Base-by-base conservation (phyloP, 1,140 invertebrate species). In the Laupala kohalensis region DNA sequence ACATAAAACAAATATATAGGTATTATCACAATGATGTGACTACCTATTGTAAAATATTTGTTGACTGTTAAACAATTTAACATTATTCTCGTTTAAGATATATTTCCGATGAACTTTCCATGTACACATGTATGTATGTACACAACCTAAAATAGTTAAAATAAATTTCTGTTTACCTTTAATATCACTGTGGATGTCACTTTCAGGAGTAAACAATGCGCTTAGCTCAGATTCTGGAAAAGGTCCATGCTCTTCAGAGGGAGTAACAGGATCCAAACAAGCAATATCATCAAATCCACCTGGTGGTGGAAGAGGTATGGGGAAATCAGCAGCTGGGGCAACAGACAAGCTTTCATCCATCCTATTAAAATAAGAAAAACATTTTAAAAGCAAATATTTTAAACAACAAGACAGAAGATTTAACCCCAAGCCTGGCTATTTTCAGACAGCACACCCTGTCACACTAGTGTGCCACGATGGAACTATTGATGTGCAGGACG, bases 221-320 rank as follows among this genome's bases (percentile, higher is more conserved):
- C 81, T 80, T 29, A 82, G 74, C 30, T 76, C 77, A 28, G 81
- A 74, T 27, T 80, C 79, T 70, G 81, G 75, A 75, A 81, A 81
- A 65, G 81, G 79, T 66, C 80, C 80, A 69, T 81, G 77, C 64
- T 80, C 79, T 66, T 78, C 76, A 15, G 75, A 72, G 19, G 77
- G 77, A 9, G 78, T 71, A 73, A 81, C 79, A 19, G 77, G 75
- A 30, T 76, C 77, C 28, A 81, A 73, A 73, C 80, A 79, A 15
- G 73, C 73, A 67, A 79, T 79, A 68, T 80, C 77, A 29, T 79
- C 78, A 63, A 80, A 77, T 73, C 77, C 77, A 9, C 77, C 76
- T 64, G 81, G 78, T 37, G 80, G 76, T 72, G 81, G 81, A 69
- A 82, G 76, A 64, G 81, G 80, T 75, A 82, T 82, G 12, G 80